Base-by-base conservation (phyloP, 2,888 invertebrate species). In the Acrobasis repandana region DNA sequence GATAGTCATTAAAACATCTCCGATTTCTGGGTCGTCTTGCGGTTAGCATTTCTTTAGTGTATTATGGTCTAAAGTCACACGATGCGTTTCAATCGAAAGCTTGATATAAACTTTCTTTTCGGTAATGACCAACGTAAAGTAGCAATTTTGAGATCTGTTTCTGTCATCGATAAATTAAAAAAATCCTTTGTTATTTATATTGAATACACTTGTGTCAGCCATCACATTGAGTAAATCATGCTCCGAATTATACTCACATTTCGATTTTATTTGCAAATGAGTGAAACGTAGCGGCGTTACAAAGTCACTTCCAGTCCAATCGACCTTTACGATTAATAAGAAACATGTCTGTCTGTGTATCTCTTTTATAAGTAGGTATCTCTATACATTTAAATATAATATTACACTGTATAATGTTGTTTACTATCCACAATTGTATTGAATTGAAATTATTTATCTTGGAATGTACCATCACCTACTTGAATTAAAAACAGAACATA, bases 41-140 rank as follows among this genome's bases (percentile, higher is more conserved):
- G 54, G 54, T 54, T 54, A 9, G 20, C 16, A 52, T 52, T 34
- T 52, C 54, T 54, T 54, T 16, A 20, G 54, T 38, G 54, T 20
- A 38, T 38, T 54, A 54, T 54, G 54, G 38, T 54, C 14, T n/a
- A 20, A 54, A 38, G 16, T 18, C 54, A 54, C 54, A 54, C 36
- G 54, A 54, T 54, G 49, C 38, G 34, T 49, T 38, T 20, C 36
- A 58, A 58, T 50, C 49, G 58, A 58, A 58, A 58, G 58, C 58
- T 58, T 18, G 20, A 58, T 49, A 49, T 50, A 36, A 58, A 58
- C 49, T 50, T 58, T 58, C 49, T 48, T 58, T 58, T 58, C 49
- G 18, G 58, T 38, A 58, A 38, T 58, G 58, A 54, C 38, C 18
- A 50, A 49, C 15, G 15, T 49, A 49, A 38, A 20, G 46, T 57